Evolutionary conservation across 2,888 invertebrate species (phyloP).

Genomic region (Atrina japonica): DNA sequence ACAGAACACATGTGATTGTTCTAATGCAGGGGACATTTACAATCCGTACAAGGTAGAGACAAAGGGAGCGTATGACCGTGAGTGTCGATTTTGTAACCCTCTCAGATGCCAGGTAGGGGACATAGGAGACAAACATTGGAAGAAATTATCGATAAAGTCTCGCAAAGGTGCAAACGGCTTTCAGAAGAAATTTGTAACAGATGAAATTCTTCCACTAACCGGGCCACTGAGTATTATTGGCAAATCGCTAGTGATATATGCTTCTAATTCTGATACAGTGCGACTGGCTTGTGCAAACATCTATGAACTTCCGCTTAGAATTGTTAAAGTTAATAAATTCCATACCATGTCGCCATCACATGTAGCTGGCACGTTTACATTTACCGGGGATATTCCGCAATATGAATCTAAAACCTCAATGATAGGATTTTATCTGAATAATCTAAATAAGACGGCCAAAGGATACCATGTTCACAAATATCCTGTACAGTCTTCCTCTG

Average conservation of each 20-base stretch:
- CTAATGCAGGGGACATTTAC: constrained; percentile 87
- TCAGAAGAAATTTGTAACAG: constrained; percentile 84
- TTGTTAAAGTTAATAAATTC: constrained; percentile 46
- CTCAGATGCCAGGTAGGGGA: constrained; percentile 95
- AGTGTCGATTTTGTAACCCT: constrained; percentile 84
- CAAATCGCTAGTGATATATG: constrained; percentile 92
- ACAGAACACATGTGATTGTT: constrained; percentile 78
- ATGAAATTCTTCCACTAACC: constrained; percentile 87
- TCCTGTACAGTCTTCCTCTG: constrained; percentile 73
- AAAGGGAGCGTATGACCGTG: constrained; percentile 55
- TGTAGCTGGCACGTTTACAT: constrained; percentile 43
- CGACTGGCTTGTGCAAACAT: constrained; percentile 88
- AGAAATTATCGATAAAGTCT: constrained; percentile 70
- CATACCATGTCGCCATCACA: constrained; percentile 6
- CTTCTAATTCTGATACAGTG: constrained; percentile 90
- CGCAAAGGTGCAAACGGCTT: constrained; percentile 3
- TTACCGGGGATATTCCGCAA: constrained; percentile 41
- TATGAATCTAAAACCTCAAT: constrained; percentile 44
- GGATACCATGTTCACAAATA: constrained; percentile 81
- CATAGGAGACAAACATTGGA: constrained; percentile 80
- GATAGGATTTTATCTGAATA: constrained; percentile 82
- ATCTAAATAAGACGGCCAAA: constrained; percentile 75
- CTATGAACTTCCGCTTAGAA: constrained; percentile 34
- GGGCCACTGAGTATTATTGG: constrained; percentile 89
- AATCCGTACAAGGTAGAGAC: constrained; percentile 87